A percentile compares a stretch with the other conserved stretches of the same genome.
Evolutionary conservation across 92 coral and sea anemone species (phyloP).

Genomic region (Zoanthus gigantus): DNA sequence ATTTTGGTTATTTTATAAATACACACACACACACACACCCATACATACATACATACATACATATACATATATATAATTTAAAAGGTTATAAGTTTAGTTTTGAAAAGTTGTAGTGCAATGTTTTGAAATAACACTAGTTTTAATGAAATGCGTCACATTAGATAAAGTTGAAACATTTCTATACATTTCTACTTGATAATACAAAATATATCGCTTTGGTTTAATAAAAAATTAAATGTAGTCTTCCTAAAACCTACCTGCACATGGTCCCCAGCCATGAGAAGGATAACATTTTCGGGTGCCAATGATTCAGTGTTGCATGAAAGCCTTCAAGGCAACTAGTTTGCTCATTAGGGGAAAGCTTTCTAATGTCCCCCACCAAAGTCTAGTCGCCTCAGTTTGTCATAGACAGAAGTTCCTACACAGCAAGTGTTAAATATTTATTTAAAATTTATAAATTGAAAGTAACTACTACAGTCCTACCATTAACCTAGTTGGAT

Average conservation of each 20-base stretch:
- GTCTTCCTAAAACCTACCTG: neutral
- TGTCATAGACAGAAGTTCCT: neutral
- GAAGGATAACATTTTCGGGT: neutral
- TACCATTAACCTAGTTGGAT: neutral
- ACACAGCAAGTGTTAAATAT: neutral
- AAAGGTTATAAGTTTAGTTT: too few species aligned
- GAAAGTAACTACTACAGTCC: neutral
- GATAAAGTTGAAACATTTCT: too few species aligned
- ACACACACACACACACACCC: too few species aligned
- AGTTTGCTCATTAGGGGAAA: neutral
- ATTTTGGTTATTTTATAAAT: too few species aligned
- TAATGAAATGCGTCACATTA: too few species aligned
- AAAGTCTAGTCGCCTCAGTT: neutral
- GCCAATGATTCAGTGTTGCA: neutral
- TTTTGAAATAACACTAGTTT: too few species aligned
- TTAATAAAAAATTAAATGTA: neutral
- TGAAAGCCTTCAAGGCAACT: neutral
- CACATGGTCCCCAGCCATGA: neutral
- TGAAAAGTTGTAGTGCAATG: too few species aligned
- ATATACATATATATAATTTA: too few species aligned
- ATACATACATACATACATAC: too few species aligned
- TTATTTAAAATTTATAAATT: neutral
- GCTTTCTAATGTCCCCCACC: neutral
- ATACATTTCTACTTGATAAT: neutral
- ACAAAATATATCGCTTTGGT: neutral